Base-by-base conservation (phyloP, 2,888 invertebrate species). In the Chalcosyrphus nemorum region DNA sequence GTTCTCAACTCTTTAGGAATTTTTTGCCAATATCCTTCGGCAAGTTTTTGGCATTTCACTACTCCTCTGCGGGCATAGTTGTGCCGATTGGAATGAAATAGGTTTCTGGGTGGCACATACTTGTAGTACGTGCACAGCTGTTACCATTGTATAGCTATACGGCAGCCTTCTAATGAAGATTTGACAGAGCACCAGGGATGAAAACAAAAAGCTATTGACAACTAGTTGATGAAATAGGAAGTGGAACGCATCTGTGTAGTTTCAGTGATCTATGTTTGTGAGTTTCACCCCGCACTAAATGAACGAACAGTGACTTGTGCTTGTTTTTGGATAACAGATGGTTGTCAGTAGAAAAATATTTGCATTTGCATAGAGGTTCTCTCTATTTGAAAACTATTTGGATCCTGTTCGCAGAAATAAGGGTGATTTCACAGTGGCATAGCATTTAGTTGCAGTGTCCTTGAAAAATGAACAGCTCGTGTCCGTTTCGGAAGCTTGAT, bases 141-240 rank as follows among this genome's bases (percentile, higher is more conserved):
- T 27, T 41, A 27, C 17, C 52, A 19, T 35, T 50, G 15, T 38
- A 2, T 21, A 13, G 32, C 24, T 21, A 35, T 32, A 17, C 43
- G 43, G 11, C 27, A 21, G 38, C 7, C 11, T 50, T n/a, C 59
- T 61, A 61, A 71, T 71, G 59, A 71, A 61, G 71, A 61, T 19
- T 52, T 50, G 59, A 71, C 59, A 71, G n/a, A n/a, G 71, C 9
- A 61, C 71, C 29, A 32, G 59, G 61, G 59, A 71, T 61, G 71
- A 71, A 24, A 24, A 24, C 2, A 24, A 24, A 43, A 21, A 9
- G 29, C 19, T 50, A 50, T 50, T 41, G 71, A 61, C 71, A 52
- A 29, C 24, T 35, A 50, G 19, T 29, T 61, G 59, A 52, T 59
- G 59, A 61, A 50, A 52, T 29, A 41, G 29, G 17, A 41, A n/a